Evolutionary conservation across 2,113 vertebrate genomes (phyloP).

Genomic region (Speoplatyrhinus poulsoni): DNA sequence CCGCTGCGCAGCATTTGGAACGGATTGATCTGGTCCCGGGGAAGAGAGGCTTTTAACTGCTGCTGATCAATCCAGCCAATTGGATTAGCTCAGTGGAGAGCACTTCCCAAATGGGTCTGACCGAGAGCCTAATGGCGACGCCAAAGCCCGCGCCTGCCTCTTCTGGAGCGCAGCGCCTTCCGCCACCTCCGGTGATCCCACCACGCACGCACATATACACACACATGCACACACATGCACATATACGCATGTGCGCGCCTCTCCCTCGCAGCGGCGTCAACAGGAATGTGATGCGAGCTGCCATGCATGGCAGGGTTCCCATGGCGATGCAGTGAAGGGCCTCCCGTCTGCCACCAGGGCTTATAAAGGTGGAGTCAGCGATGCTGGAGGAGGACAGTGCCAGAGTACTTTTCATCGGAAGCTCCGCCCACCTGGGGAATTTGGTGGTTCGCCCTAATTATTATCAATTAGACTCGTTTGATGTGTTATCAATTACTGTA

Average conservation of each 20-base stretch:
- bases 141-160: constrained; percentile 60
- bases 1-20: constrained; percentile 63
- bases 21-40: constrained; percentile 56
- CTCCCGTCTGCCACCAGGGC: no score
- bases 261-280: not conserved
- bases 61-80: constrained; percentile 73
- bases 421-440: no score
- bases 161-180: constrained; percentile 55
- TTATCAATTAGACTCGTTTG: no score
- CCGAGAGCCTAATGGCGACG: constrained; percentile 73
- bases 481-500: no score
- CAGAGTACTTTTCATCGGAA: no score
- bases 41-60: constrained; percentile 76
- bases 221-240: no score
- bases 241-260: constrained; percentile 1
- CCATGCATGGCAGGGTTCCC: not conserved
- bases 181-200: constrained; percentile 60
- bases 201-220: constrained; percentile 19
- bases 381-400: no score
- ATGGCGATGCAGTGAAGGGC: no score
- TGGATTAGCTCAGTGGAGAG: constrained; percentile 67
- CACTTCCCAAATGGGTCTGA: constrained; percentile 71
- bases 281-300: not conserved
- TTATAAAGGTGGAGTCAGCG: no score
- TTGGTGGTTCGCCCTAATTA: no score